Percentiles rank a stretch among this genome's conserved stretches.
Evolutionary conservation across 1,140 invertebrate species (phyloP).

Genomic region (Rhagoletis pomonella): DNA sequence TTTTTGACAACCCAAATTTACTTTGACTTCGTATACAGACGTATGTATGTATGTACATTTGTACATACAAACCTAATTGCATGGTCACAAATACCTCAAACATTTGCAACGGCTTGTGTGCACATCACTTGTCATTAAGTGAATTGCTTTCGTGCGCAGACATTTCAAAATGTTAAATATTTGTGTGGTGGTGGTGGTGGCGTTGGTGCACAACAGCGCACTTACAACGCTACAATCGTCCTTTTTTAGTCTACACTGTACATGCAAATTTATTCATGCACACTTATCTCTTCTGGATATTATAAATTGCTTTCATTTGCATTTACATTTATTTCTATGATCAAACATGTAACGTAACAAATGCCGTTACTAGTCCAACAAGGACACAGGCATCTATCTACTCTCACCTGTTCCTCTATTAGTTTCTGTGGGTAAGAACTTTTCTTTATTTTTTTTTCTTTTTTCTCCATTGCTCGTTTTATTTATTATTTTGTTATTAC

Average conservation of each 20-base stretch:
- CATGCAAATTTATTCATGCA: constrained; percentile 18
- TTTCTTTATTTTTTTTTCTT: not conserved
- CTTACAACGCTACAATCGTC: not conserved
- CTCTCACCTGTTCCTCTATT: not conserved
- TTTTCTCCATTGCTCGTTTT: not conserved
- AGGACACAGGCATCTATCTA: not conserved
- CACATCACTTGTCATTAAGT: constrained; percentile 20
- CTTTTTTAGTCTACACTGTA: not conserved
- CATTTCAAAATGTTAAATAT: not conserved
- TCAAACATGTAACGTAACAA: not conserved
- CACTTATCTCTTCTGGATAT: not conserved
- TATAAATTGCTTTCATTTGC: constrained; percentile 7
- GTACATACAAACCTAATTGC: not conserved
- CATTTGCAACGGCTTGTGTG: no score
- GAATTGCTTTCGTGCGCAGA: constrained; percentile 20
- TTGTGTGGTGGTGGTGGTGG: not conserved
- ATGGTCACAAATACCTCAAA: not conserved
- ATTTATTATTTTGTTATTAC: constrained; percentile 24
- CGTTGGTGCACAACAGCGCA: not conserved
- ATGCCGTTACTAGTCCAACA: not conserved
- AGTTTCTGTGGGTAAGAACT: not conserved
- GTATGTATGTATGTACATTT: not conserved
- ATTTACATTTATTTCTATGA: not conserved
- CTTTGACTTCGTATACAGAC: not conserved
- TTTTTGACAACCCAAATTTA: constrained; percentile 39